Evolutionary conservation across 2,888 invertebrate genomes (phyloP).

Genomic region (Fissipunctia ypsillon): DNA sequence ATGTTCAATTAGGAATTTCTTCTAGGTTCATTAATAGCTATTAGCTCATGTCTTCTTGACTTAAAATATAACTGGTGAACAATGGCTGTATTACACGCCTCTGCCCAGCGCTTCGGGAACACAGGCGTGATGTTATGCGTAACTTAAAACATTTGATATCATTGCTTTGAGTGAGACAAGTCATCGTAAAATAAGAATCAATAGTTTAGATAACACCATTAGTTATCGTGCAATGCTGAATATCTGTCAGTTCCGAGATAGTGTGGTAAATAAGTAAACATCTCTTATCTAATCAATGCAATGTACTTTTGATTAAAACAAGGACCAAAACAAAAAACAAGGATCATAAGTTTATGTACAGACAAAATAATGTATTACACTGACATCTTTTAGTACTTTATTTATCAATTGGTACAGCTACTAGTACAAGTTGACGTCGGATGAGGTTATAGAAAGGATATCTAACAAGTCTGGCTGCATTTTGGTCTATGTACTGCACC

Average conservation of each 20-base stretch:
- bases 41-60: not conserved
- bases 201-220: not conserved
- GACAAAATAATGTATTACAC: not conserved
- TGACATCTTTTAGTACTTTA: not conserved
- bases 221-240: slow-evolving; percentile 1
- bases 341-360: not conserved
- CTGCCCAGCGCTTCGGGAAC: too few species aligned
- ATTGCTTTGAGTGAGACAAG: not conserved
- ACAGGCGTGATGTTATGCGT: not conserved
- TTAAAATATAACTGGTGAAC: not conserved
- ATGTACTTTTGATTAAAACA: slow-evolving; percentile 8
- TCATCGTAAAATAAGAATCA: not conserved
- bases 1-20: not conserved
- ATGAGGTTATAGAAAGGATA: not conserved
- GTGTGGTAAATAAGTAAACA: slow-evolving; percentile 12
- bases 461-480: not conserved
- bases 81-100: not conserved
- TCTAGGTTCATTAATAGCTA: not conserved
- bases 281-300: slow-evolving; percentile 40
- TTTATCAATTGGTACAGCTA: not conserved
- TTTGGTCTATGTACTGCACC: not conserved
- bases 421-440: too few species aligned
- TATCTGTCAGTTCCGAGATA: slow-evolving; percentile 19
- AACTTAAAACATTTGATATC: not conserved
- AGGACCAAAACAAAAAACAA: too few species aligned